Conservation (phyloP, 2,888 invertebrate genomes). For the Tinea pellionella region DNA sequence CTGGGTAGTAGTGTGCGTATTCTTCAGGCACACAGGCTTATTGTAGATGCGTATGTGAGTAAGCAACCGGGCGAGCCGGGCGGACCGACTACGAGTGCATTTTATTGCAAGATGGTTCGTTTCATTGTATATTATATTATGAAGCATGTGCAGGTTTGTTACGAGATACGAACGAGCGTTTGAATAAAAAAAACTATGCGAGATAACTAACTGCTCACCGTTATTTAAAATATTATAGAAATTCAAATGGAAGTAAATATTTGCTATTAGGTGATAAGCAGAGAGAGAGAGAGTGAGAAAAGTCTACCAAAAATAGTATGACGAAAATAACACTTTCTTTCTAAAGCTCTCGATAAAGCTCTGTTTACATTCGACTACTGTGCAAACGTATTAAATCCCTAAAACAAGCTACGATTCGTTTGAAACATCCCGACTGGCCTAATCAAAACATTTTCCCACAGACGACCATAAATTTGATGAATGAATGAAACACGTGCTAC, state of each 20-base stretch:
- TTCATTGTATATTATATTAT: background rate
- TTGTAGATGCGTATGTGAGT: background rate
- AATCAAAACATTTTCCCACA: slow-evolving; percentile 64
- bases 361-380: slow-evolving; percentile 5
- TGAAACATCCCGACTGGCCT: slow-evolving; percentile 30
- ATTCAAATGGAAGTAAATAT: no score
- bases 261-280: no score
- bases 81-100: background rate
- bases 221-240: no score
- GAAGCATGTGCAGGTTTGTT: no score
- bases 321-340: slow-evolving; percentile 2
- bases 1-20: no score
- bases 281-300: no score
- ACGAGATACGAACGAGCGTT: no score
- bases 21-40: slow-evolving; percentile 29
- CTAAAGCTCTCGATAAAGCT: slow-evolving; percentile 15
- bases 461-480: slow-evolving; percentile 67
- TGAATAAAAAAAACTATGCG: no score
- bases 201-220: no score
- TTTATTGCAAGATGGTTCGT: background rate
- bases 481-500: slow-evolving; percentile 69
- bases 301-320: background rate
- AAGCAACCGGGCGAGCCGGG: background rate
- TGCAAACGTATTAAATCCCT: slow-evolving; percentile 14
- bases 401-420: slow-evolving; percentile 11